Evolutionary conservation across 1,140 invertebrate genomes (phyloP).

Genomic region (Papilio polyxenes): DNA sequence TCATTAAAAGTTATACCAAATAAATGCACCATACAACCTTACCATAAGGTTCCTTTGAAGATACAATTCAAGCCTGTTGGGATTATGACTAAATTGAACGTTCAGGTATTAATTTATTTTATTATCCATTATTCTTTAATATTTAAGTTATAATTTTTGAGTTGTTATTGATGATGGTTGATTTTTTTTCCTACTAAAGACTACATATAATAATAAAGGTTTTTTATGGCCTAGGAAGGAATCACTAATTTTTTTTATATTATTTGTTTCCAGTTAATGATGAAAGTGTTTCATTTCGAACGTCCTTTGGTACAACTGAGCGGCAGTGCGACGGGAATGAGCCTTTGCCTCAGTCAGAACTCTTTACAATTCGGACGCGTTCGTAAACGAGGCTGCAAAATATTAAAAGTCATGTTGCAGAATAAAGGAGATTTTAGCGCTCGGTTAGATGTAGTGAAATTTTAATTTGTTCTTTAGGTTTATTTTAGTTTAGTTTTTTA

Average conservation of each 20-base stretch:
- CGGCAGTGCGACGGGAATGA: slow-evolving; percentile 71
- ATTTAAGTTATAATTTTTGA: no score
- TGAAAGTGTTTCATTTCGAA: slow-evolving; percentile 68
- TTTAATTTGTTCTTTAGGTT: not conserved
- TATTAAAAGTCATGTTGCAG: slow-evolving; percentile 71
- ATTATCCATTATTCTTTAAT: no score
- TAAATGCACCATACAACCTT: slow-evolving; percentile 65
- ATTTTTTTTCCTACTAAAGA: no score
- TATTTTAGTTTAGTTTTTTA: no score
- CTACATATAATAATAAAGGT: no score
- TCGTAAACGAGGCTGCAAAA: slow-evolving; percentile 66
- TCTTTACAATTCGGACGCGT: slow-evolving; percentile 73
- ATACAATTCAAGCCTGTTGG: slow-evolving; percentile 74
- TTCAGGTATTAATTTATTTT: slow-evolving; percentile 56
- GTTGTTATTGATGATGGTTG: no score
- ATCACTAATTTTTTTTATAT: slow-evolving; percentile 13
- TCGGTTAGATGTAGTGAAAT: slow-evolving; percentile 47
- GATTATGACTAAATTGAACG: slow-evolving; percentile 66
- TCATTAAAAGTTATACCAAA: slow-evolving; percentile 71
- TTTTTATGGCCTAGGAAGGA: no score
- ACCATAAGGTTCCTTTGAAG: slow-evolving; percentile 68
- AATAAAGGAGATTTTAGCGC: slow-evolving; percentile 73
- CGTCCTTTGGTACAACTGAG: slow-evolving; percentile 65
- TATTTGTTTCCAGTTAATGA: slow-evolving; percentile 59
- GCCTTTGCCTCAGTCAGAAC: slow-evolving; percentile 66